Base-by-base conservation (phyloP, 2,797 vertebrate species). In the Chromobotia macracanthus region DNA sequence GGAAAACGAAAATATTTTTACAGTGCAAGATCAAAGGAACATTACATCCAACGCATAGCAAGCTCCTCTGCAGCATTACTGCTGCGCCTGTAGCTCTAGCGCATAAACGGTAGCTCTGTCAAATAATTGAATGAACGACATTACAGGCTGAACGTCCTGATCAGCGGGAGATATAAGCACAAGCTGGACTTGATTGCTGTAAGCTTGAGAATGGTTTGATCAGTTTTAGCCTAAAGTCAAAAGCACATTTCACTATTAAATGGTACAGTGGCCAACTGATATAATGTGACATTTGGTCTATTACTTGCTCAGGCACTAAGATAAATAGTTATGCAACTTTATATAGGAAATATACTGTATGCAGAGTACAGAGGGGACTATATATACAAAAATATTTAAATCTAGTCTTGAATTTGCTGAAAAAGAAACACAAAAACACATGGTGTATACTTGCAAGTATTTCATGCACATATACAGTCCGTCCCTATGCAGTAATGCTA, bases 11-110 rank as follows among this genome's bases (percentile, higher is more conserved):
- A 48, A 56, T 53, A 67, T 75, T 79, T 77, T 69, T 79, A 69
- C 78, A 73, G 72, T 63, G 31, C 18, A 44, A 78, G 31, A 83
- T 80, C 69, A 84, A 79, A 74, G 19, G 31, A 74, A 76, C 77
- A 53, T 75, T 72, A 76, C 10, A 69, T 19, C 13, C 12, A 41
- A 66, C 41, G 76, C 28, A 15, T 56, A 61, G 65, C 13, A 69
- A 74, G 72, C 31, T 21, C 16, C 6, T 44, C 60, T 70, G 72
- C 48, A 73, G 55, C 41, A 55, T 13, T 15, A 25, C 25, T 16
- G 58, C 25, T 61, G 25, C 5, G 6, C 1, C 28, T 76, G 46
- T 21, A 70, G 25, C 28, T 13, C 1, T 48, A 73, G 38, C 25
- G 35, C 19, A 53, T 76, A 79, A 79, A 81, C 7, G 56, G 19